Percentiles rank a stretch among this genome's conserved stretches.
Evolutionary conservation across 2,113 vertebrate species (phyloP).

Genomic region (Spea multiplicata): DNA sequence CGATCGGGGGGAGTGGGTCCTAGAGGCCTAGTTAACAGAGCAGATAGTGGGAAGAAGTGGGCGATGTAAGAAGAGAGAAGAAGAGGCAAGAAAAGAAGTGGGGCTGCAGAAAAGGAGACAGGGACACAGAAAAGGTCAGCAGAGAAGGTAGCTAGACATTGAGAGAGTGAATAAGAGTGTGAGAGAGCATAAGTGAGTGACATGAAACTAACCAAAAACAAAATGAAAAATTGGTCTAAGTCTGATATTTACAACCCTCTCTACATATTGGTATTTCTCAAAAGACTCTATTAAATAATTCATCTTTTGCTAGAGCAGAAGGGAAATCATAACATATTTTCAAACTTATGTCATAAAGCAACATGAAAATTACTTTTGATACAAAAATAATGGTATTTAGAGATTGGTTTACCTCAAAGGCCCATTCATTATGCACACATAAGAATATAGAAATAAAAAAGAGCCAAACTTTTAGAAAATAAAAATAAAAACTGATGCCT

Average conservation of each 20-base stretch:
- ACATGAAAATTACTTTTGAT: slow-evolving; percentile 30
- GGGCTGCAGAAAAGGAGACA: too few relatives aligned
- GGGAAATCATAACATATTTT: slow-evolving; percentile 26
- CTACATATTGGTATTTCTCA: slow-evolving; percentile 28
- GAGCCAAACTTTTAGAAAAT: slow-evolving; percentile 31
- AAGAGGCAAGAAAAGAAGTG: too few relatives aligned
- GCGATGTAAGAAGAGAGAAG: too few relatives aligned
- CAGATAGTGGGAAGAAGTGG: too few relatives aligned
- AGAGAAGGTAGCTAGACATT: too few relatives aligned
- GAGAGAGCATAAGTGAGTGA: too few relatives aligned
- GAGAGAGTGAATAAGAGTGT: too few relatives aligned
- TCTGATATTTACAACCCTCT: slow-evolving; percentile 13
- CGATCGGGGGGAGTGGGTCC: too few relatives aligned
- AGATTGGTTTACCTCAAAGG: neutral
- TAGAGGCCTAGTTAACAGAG: too few relatives aligned
- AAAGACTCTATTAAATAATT: slow-evolving; percentile 22
- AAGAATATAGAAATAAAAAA: neutral
- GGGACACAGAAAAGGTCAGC: too few relatives aligned
- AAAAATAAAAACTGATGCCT: slow-evolving; percentile 20
- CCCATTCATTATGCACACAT: neutral
- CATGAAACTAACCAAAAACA: too few relatives aligned
- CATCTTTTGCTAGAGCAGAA: slow-evolving; percentile 24
- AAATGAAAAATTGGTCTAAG: too few relatives aligned
- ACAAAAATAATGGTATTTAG: slow-evolving; percentile 22
- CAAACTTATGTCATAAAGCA: slow-evolving; percentile 22